Evolutionary conservation across 1,140 invertebrate genomes (phyloP).

Genomic region (Phymastichus coffea): DNA sequence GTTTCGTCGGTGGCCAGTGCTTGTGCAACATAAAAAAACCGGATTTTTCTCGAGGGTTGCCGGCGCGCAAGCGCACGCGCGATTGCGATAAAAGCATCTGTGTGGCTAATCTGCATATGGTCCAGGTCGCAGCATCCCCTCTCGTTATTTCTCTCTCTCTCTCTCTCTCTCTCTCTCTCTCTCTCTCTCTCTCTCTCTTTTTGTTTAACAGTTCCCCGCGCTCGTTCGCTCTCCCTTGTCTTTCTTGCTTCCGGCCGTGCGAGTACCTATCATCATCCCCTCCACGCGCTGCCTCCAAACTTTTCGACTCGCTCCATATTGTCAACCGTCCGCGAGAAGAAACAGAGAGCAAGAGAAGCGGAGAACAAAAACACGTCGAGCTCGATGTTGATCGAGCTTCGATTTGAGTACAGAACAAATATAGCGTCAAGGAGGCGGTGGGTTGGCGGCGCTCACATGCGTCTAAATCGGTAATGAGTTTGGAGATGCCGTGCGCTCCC

Average conservation of each 20-base stretch:
- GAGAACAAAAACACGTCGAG: not conserved
- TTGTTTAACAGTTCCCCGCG: slow-evolving; percentile 35
- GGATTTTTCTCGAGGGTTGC: slow-evolving; percentile 46
- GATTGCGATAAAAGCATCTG: slow-evolving; percentile 45
- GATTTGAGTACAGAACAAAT: too few relatives aligned
- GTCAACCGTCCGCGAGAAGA: slow-evolving; percentile 48
- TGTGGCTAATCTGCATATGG: slow-evolving; percentile 55
- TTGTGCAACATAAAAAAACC: slow-evolving; percentile 46
- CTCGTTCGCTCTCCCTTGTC: slow-evolving; percentile 13
- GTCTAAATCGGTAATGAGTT: too few relatives aligned
- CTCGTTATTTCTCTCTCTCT: too few relatives aligned
- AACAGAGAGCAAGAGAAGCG: not conserved
- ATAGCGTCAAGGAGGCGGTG: not conserved
- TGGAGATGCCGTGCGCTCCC: too few relatives aligned
- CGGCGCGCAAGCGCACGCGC: slow-evolving; percentile 24
- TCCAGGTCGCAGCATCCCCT: slow-evolving; percentile 46
- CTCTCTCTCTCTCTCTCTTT: too few relatives aligned
- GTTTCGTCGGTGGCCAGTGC: too few relatives aligned
- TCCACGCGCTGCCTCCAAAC: not conserved
- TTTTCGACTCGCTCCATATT: slow-evolving; percentile 35
- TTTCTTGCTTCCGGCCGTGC: not conserved
- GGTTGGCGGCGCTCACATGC: not conserved
- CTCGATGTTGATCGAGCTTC: not conserved
- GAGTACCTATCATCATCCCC: slow-evolving; percentile 13
- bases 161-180: too few relatives aligned